Evolutionary conservation across 2,888 invertebrate species (phyloP), one percentile per base, ranked within the genome.

Genomic region (Drosophila meridiana): DNA sequence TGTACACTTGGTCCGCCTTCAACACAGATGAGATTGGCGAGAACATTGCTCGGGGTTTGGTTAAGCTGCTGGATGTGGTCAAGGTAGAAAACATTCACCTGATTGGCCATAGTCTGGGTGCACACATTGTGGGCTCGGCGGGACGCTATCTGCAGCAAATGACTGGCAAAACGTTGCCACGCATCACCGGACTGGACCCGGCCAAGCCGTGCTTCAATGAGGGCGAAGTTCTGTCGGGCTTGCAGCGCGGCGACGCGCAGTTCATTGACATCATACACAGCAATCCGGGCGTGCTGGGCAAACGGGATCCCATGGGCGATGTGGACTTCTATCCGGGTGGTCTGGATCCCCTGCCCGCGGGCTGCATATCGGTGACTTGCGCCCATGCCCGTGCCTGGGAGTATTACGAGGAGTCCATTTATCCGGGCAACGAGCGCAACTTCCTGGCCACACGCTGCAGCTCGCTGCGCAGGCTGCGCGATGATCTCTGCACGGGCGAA

Each of bases 201-300:
- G 93, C 93, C 32, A 93, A 92, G 69, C 93, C 93, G 0, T 93
- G 93, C 55, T 93, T 93, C 64, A 92, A 93, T 47, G 92, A 93
- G 69, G 93, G 92, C 38, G 91, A 92, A 69, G 63, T 71, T 0
- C 73, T 93, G 1, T 84, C 91, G 0, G 93, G 93, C 0, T 63
- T 93, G 14, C 42, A 89, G 74, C 90, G 93, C 28, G 93, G 93
- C 38, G 93, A 93, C 83, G 93, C 93, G 7, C 73, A 77, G 0
- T 93, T 93, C 47, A 78, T 93, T 11, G 93, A 93, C 79, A 71
- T 93, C 9, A 92, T 93, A 38, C 93, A 93, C 67, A 92, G 89
- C 57, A 93, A 93, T 79, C 74, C 91, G 0, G 93, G 93, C 0
- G 93, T 92, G 30, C 70, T 93, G 78, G 93, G 93, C 14, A 92